A percentile compares a stretch with the other conserved stretches of the same genome.
phyloP scores from a whole-genome alignment of 2,888 invertebrate genomes.

The Griposia aprilina region DNA sequence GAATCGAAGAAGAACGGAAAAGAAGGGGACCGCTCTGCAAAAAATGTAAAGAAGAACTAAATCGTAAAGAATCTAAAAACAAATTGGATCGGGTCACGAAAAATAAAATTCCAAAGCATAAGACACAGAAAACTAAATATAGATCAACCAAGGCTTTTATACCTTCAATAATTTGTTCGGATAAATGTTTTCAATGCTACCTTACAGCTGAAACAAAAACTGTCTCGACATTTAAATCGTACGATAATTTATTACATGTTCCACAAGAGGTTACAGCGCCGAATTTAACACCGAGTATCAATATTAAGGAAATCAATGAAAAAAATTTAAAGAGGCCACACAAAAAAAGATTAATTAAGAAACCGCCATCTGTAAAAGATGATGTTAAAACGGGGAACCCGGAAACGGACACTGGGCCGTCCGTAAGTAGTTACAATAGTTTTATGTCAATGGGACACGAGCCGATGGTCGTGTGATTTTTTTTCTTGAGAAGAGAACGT shows the following conservation, averaged over 20 bases:
- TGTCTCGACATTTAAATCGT: conserved; percentile 30
- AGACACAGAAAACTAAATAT: not conserved
- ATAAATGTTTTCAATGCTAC: conserved; percentile 55
- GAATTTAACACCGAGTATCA: not conserved
- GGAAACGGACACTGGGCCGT: conserved; percentile 59
- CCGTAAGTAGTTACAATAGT: conserved; percentile 73
- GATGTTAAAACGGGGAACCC: conserved; percentile 38
- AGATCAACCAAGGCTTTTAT: not conserved
- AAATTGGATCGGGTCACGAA: not conserved
- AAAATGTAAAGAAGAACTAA: not conserved
- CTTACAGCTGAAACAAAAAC: conserved; percentile 18
- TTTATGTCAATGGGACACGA: conserved; percentile 73
- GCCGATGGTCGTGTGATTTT: conserved; percentile 69
- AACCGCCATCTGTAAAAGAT: conserved; percentile 18
- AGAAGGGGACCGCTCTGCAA: not conserved
- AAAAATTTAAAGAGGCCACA: not conserved
- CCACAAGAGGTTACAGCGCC: not conserved
- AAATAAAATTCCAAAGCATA: conserved; percentile 16
- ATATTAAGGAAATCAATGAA: not conserved
- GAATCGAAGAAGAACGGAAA: not conserved
- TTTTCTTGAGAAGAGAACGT: conserved; percentile 2
- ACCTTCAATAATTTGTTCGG: conserved; percentile 20
- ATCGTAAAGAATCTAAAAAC: not conserved
- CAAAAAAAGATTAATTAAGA: conserved; percentile 11
- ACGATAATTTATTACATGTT: conserved; percentile 14